Evolutionary conservation across 2,888 invertebrate species (phyloP), one percentile per base, ranked within the genome.

Genomic region (Melinaea menophilus): DNA sequence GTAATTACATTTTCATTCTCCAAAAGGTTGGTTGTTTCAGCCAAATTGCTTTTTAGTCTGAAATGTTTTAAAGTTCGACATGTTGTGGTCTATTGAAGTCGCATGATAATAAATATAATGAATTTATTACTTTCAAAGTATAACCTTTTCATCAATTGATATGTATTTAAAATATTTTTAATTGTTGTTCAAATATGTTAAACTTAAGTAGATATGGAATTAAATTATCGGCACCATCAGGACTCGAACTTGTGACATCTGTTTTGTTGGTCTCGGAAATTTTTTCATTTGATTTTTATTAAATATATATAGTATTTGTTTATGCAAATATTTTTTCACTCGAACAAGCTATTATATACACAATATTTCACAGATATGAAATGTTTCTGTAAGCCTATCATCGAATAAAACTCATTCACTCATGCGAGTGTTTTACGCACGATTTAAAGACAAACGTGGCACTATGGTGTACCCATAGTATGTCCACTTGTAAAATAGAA

Each of bases 1-100:
- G 71, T 75, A 74, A 75, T 75, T 74, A 69, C 72, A 68, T 62
- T 73, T 72, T 73, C 71, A 73, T 74, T 71, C 68, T 66, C 58
- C 45, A 68, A 64, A 66, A 22, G 22, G 22, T 22, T 22, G 56
- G 37, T 63, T 66, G 62, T 51, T 13, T 51, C n/a, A 31, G 47
- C 33, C 48, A 48, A 13, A 9, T 37, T 45, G 46, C 4, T 11
- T 45, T 55, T 47, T 56, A 48, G 46, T 61, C 47, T 35, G 56
- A 34, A 11, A 4, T 45, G 2, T 9, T 12, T 59, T 47, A 47
- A 55, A 13, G 1, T 22, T 22, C 33, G 37, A 58, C n/a, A 55
- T 61, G 41, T 54, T 61, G 33, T 59, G 45, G 56, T 35, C 51
- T 54, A 51, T 59, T 37, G 51, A 7, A 41, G 12, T 56, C 9